These are phyloP conservation scores for Cranoglanis bouderius DNA, from an alignment of 2,113 vertebrate genomes.

Conservation along the genomic window DNA sequence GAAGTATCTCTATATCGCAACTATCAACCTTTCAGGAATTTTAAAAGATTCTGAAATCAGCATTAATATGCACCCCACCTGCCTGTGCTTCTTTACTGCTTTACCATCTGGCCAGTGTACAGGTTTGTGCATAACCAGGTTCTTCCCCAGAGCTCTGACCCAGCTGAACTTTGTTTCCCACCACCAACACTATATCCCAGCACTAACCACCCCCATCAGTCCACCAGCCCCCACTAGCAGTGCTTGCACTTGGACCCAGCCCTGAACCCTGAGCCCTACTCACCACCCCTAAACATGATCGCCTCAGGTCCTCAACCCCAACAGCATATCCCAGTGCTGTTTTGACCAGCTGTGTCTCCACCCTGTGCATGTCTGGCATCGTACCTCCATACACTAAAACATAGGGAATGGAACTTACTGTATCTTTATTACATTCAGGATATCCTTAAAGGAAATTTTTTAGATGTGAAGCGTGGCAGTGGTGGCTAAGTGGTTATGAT, in stretches of 20 bases:
- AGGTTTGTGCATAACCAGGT: not conserved
- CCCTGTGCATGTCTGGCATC: not conserved
- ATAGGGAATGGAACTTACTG: not conserved
- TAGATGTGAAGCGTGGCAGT: not conserved
- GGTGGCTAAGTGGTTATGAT: not conserved
- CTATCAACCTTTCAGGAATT: not conserved
- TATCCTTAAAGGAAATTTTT: not conserved
- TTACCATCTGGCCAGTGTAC: not conserved
- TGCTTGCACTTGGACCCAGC: constrained; percentile 27
- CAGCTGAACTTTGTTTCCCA: constrained; percentile 24
- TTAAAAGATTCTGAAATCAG: not conserved
- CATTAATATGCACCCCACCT: constrained; percentile 3
- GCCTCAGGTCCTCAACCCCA: not conserved
- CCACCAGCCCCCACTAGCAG: not conserved
- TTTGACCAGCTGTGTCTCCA: not conserved
- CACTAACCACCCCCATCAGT: constrained; percentile 2
- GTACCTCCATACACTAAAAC: not conserved
- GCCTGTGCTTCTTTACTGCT: not conserved
- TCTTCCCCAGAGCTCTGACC: constrained; percentile 16
- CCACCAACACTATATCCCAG: constrained; percentile 10
- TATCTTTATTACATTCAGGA: not conserved
- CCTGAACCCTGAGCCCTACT: constrained; percentile 9
- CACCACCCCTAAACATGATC: not conserved
- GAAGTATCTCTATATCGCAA: not conserved
- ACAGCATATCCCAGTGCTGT: not conserved